Conservation (phyloP, 2,888 invertebrate genomes). For the Beris morrisii region DNA sequence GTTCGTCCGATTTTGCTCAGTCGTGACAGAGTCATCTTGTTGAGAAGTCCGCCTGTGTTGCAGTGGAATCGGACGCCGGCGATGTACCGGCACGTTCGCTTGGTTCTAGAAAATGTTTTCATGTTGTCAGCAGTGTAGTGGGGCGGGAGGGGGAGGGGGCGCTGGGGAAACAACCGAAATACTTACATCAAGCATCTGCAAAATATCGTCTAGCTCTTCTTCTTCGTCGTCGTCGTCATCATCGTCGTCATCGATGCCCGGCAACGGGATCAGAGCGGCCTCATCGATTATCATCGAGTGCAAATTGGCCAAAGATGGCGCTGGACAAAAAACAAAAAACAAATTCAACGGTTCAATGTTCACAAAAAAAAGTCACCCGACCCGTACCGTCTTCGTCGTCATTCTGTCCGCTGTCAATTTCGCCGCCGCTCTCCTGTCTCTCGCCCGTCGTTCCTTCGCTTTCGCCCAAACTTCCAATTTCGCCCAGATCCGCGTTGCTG, state of each 20-base stretch:
- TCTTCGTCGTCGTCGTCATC: conserved; percentile 35
- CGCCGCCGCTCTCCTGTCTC: conserved; percentile 15
- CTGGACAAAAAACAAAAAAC: background rate
- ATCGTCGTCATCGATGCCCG: conserved; percentile 35
- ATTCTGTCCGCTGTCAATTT: conserved; percentile 9
- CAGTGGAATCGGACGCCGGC: background rate
- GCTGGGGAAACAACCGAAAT: background rate
- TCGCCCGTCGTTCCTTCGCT: conserved; percentile 26
- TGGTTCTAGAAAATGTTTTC: background rate
- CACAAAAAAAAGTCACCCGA: too few relatives aligned
- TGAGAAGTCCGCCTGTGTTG: background rate
- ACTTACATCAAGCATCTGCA: conserved; percentile 36
- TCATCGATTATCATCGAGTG: conserved; percentile 30
- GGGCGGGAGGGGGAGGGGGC: too few relatives aligned
- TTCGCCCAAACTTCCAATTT: conserved; percentile 21
- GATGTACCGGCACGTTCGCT: background rate
- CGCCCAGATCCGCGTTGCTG: conserved; percentile 18
- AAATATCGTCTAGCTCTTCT: conserved; percentile 33
- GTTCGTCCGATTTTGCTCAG: conserved; percentile 35
- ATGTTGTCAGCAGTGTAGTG: background rate
- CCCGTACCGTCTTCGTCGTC: conserved; percentile 22
- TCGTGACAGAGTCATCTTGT: conserved; percentile 27
- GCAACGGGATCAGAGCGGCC: conserved; percentile 33
- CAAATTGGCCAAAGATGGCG: conserved; percentile 15
- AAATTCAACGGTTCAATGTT: too few relatives aligned